Evolutionary conservation across 2,113 vertebrate species (phyloP).

Genomic region (Vidua macroura): DNA sequence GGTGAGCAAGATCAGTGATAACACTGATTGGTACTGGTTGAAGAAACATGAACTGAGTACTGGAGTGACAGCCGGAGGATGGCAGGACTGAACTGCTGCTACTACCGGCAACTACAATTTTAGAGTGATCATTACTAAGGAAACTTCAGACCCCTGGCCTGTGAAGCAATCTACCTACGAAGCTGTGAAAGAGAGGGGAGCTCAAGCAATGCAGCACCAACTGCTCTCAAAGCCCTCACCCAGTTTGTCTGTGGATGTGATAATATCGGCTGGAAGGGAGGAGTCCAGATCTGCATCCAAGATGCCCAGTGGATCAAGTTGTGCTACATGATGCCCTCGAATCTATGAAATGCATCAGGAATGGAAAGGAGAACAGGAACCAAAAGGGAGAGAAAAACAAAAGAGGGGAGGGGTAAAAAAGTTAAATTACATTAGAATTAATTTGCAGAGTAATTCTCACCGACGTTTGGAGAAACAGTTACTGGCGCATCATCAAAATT

Average conservation of each 20-base stretch:
- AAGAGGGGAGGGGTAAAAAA: conserved; percentile 76
- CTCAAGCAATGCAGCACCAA: conserved; percentile 73
- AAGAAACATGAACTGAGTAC: neutral
- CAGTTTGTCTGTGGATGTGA: conserved; percentile 98
- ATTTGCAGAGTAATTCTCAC: conserved; percentile 85
- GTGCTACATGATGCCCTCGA: conserved; percentile 98
- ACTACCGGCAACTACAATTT: neutral
- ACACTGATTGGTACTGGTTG: neutral
- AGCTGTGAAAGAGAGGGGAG: conserved; percentile 72
- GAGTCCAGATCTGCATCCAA: conserved; percentile 99
- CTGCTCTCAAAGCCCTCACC: conserved; percentile 87
- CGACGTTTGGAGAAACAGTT: conserved; percentile 87
- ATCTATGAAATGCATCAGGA: conserved; percentile 84
- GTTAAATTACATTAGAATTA: conserved; percentile 76
- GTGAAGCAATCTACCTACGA: conserved; percentile 57
- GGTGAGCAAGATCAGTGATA: neutral
- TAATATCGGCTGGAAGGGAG: conserved; percentile 95
- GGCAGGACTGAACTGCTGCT: neutral
- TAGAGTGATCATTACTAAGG: conserved; percentile 75
- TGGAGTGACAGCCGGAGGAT: neutral
- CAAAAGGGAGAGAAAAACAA: conserved; percentile 62
- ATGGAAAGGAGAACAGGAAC: conserved; percentile 47
- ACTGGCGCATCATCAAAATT: conserved; percentile 92
- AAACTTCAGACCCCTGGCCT: conserved; percentile 72
- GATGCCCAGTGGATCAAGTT: conserved; percentile 99